Percentiles rank a stretch among this genome's conserved stretches.
These are phyloP conservation scores for Benthosema pterotum DNA, from an alignment of 2,797 vertebrate genomes.

Conservation along the genomic window DNA sequence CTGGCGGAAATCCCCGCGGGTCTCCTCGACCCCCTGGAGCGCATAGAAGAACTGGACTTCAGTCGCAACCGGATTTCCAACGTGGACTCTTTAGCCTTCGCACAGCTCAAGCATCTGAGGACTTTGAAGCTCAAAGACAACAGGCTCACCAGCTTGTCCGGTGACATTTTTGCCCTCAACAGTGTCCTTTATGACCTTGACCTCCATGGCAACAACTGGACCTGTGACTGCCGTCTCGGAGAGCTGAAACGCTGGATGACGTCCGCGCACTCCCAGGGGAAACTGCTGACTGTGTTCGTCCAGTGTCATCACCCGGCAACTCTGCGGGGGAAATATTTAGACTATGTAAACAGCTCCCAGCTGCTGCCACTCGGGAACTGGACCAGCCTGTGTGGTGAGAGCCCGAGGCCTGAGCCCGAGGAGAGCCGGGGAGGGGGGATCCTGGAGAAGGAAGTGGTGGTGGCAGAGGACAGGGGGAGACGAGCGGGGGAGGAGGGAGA, in stretches of 20 bases:
- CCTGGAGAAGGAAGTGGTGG: slow-evolving; percentile 33
- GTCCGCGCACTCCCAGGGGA: slow-evolving; percentile 85
- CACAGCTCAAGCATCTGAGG: slow-evolving; percentile 77
- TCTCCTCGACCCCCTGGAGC: slow-evolving; percentile 86
- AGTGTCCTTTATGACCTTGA: slow-evolving; percentile 86
- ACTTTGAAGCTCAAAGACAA: slow-evolving; percentile 91
- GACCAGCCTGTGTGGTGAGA: slow-evolving; percentile 61
- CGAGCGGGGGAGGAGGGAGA: slow-evolving; percentile 22
- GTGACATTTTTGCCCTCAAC: slow-evolving; percentile 85
- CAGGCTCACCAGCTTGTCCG: slow-evolving; percentile 83
- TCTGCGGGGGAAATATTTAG: slow-evolving; percentile 89
- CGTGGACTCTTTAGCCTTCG: slow-evolving; percentile 81
- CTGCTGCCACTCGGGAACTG: slow-evolving; percentile 68
- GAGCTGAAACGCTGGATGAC: slow-evolving; percentile 90
- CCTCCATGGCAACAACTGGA: slow-evolving; percentile 93
- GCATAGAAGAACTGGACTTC: slow-evolving; percentile 88
- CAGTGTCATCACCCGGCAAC: slow-evolving; percentile 85
- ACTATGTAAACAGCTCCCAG: slow-evolving; percentile 87
- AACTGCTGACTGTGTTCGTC: slow-evolving; percentile 87
- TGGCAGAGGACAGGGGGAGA: slow-evolving; percentile 28
- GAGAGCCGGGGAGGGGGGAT: slow-evolving; percentile 61
- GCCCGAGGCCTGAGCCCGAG: slow-evolving; percentile 34
- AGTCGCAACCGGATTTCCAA: slow-evolving; percentile 84
- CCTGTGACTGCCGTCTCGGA: slow-evolving; percentile 88
- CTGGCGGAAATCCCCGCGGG: slow-evolving; percentile 83